Percentiles rank a stretch among this genome's conserved stretches.
Evolutionary conservation across 2,797 vertebrate genomes (phyloP).

Genomic region (Adrianichthys oophorus): DNA sequence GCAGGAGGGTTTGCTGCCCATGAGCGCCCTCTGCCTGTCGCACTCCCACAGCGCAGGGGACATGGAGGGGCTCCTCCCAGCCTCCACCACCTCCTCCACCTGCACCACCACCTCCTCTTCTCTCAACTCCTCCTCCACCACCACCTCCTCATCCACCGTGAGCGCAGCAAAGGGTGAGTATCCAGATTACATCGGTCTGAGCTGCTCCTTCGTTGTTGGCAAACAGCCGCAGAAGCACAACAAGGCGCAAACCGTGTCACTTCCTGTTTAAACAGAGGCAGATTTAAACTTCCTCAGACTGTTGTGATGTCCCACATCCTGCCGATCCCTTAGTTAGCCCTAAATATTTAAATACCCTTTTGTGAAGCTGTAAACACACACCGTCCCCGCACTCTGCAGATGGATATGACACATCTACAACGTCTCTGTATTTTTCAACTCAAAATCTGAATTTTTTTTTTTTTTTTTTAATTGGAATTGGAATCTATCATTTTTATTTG

Average conservation of each 20-base stretch:
- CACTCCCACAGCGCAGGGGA: conserved; percentile 96
- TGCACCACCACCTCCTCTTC: conserved; percentile 38
- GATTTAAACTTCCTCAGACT: conserved; percentile 45
- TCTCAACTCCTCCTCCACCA: conserved; percentile 31
- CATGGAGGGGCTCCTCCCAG: conserved; percentile 90
- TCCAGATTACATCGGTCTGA: not conserved
- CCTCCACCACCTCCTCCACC: conserved; percentile 49
- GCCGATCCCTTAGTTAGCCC: not conserved
- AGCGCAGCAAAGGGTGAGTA: conserved; percentile 80
- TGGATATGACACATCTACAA: not conserved
- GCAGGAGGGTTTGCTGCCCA: conserved; percentile 90
- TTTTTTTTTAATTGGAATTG: conserved; percentile 1
- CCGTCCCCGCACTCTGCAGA: not conserved
- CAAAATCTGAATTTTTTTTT: not conserved
- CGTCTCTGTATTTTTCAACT: not conserved
- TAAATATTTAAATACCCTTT: conserved; percentile 40
- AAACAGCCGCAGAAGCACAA: no score
- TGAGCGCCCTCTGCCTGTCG: conserved; percentile 92
- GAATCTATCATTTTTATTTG: not conserved
- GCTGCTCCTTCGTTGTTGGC: not conserved
- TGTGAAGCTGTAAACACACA: conserved; percentile 14
- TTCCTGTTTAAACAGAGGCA: conserved; percentile 46
- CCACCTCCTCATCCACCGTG: conserved; percentile 22
- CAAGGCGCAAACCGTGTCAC: conserved; percentile 20
- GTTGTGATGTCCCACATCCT: not conserved